Conservation (phyloP, 1,140 invertebrate genomes). For the Holotrichia oblita region DNA sequence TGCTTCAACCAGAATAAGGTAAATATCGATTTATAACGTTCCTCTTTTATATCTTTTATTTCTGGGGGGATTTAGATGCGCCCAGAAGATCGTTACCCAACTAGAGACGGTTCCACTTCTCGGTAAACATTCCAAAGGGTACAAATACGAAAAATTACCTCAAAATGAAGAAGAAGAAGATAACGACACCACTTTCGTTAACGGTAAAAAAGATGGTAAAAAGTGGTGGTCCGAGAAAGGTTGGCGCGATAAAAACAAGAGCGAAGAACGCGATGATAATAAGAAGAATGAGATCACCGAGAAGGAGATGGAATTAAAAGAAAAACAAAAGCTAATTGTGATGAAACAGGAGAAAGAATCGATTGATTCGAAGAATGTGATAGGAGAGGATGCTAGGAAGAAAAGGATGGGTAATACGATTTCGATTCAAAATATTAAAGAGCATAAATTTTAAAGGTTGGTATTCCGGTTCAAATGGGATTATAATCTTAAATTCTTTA, state of each 20-base stretch:
- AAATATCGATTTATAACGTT: not conserved
- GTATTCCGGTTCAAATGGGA: too few species aligned
- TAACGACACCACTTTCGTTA: constrained; percentile 55
- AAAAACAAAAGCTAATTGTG: constrained; percentile 19
- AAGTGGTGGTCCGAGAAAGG: constrained; percentile 58
- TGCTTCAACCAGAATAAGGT: constrained; percentile 81
- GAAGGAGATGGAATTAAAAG: constrained; percentile 75
- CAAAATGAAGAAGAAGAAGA: constrained; percentile 66
- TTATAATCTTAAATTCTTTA: too few species aligned
- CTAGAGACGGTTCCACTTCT: constrained; percentile 72
- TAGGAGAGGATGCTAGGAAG: not conserved
- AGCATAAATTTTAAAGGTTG: not conserved
- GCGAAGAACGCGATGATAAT: constrained; percentile 76
- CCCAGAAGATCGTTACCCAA: constrained; percentile 81
- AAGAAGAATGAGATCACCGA: constrained; percentile 79
- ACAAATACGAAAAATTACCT: constrained; percentile 66
- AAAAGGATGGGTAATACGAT: not conserved
- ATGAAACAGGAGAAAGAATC: not conserved
- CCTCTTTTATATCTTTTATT: too few species aligned
- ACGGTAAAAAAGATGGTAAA: constrained; percentile 61
- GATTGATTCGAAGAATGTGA: not conserved
- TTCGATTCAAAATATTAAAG: not conserved
- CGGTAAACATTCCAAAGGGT: constrained; percentile 61
- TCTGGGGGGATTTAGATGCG: constrained; percentile 71
- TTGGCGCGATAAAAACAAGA: constrained; percentile 66